Percentiles rank a stretch among this genome's conserved stretches.
Evolutionary conservation across 2,888 invertebrate species (phyloP).

Genomic region (Hyles lineata): DNA sequence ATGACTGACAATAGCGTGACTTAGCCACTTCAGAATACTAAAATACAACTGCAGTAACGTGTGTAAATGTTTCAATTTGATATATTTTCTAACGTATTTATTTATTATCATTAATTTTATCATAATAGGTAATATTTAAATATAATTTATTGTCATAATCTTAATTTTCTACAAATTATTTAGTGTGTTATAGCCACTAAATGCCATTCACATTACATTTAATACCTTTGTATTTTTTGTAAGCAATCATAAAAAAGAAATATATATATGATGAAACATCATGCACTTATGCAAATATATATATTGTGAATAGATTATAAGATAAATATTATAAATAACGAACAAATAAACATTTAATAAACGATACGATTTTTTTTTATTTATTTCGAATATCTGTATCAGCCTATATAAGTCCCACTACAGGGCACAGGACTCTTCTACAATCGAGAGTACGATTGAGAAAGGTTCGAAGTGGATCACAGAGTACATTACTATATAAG

Average conservation of each 20-base stretch:
- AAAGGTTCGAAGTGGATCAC: too few species aligned
- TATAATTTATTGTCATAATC: neutral
- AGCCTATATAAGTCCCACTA: too few species aligned
- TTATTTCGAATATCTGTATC: neutral
- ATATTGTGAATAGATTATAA: neutral
- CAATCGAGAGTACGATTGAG: too few species aligned
- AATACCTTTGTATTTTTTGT: neutral
- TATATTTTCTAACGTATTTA: neutral
- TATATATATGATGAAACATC: neutral
- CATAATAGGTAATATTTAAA: neutral
- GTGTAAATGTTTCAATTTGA: neutral
- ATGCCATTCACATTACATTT: neutral
- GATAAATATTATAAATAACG: neutral
- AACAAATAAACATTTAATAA: constrained; percentile 15
- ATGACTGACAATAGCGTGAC: too few species aligned
- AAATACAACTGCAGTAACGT: neutral
- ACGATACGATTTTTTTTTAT: neutral
- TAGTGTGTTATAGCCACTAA: neutral
- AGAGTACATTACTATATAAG: too few species aligned
- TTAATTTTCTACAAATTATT: neutral
- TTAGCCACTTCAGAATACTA: neutral
- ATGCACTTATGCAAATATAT: neutral
- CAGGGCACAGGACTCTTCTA: too few species aligned
- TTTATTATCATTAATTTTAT: neutral
- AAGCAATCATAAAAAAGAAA: neutral